Percentiles rank a stretch among this genome's conserved stretches.
These are phyloP conservation scores for Napeogenes inachia DNA, from an alignment of 2,888 invertebrate species.

Conservation along the genomic window DNA sequence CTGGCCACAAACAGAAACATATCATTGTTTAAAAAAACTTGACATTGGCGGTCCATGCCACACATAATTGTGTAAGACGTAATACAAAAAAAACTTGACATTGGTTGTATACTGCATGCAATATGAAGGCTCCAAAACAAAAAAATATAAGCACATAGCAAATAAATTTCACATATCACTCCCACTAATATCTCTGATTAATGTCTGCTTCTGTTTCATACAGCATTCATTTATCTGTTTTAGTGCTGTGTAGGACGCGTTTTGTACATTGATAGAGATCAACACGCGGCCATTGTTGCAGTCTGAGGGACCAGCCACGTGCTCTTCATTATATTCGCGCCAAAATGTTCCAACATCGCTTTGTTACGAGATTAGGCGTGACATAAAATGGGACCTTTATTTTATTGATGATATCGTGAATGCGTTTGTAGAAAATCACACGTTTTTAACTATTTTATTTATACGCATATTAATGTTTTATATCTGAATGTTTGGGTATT, in stretches of 20 bases:
- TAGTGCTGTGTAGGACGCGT: slow-evolving; percentile 42
- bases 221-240: slow-evolving; percentile 25
- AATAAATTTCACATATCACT: neutral
- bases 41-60: no score
- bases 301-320: slow-evolving; percentile 51
- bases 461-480: neutral
- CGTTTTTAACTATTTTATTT: slow-evolving; percentile 4
- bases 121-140: no score
- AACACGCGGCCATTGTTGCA: slow-evolving; percentile 60
- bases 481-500: no score
- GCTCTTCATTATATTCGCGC: slow-evolving; percentile 76
- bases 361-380: slow-evolving; percentile 75
- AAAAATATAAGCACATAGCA: no score
- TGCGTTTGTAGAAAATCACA: neutral
- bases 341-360: slow-evolving; percentile 74
- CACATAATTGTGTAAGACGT: no score
- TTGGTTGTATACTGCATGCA: no score
- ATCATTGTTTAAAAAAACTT: no score
- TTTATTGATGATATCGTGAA: slow-evolving; percentile 22
- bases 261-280: slow-evolving; percentile 67
- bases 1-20: no score
- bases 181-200: slow-evolving; percentile 7
- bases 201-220: slow-evolving; percentile 16
- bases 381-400: slow-evolving; percentile 38
- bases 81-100: no score